Evolutionary conservation across 2,888 invertebrate species (phyloP), one percentile per base, ranked within the genome.

Genomic region (Synanthedon vespiformis): DNA sequence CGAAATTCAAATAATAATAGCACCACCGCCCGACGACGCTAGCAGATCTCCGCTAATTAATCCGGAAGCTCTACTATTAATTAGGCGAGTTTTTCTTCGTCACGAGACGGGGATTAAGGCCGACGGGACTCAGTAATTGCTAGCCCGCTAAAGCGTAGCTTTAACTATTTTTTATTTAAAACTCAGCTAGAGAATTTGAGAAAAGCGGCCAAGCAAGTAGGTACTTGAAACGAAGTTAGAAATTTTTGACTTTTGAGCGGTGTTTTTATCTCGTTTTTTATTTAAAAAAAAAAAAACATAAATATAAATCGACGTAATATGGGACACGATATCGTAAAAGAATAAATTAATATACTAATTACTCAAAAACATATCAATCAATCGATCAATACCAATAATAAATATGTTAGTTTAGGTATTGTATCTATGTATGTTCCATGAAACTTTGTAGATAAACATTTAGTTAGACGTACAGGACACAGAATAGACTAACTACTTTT

Each of bases 11-110:
- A 44, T 13, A 44, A 44, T 44, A 44, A n/a, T 14, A 48, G 16
- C 48, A 18, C 44, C 48, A 13, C 8, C 22, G 22, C 22, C 34
- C 34, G 10, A 34, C 48, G 11, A 41, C 55, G 54, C 22, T 52
- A 56, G 51, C 64, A 71, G 70, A 77, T 72, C 73, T 63, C 63
- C 67, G 67, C 74, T 81, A 82, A 83, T 83, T 76, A 82, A 80
- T 77, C 79, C 72, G 64, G 70, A 67, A 70, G 74, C 75, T 75
- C 73, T 70, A 75, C 77, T 83, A 81, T 84, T 82, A 81, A 84
- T 82, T 80, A 81, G 71, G 63, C 56, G 74, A 76, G 74, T 79
- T 84, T 82, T 83, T 80, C 77, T 74, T 69, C 75, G 70, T 73
- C 73, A 66, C 67, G 57, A 34, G 34, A 61, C 59, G 64, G 60